phyloP scores from a whole-genome alignment of 2,113 vertebrate species.

The Thomomys bottae region DNA sequence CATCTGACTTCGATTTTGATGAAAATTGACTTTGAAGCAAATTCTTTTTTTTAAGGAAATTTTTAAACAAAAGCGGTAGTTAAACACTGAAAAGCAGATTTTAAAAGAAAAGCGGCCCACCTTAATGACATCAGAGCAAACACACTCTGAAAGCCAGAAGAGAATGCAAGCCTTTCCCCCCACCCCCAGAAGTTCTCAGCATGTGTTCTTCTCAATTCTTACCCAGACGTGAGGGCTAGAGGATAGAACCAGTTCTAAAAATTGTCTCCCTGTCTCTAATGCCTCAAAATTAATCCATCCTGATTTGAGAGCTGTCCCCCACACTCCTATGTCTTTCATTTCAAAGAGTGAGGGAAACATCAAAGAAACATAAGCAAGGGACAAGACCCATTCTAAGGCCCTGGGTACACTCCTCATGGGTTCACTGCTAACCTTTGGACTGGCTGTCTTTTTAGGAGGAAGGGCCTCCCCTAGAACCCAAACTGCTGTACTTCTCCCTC shows the following conservation, averaged over 20 bases:
- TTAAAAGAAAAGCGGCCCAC: neutral
- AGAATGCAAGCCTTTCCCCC: neutral
- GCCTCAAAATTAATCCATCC: neutral
- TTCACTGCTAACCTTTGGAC: neutral
- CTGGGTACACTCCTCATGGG: neutral
- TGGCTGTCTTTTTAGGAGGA: neutral
- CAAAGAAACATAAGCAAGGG: neutral
- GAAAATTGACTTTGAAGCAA: neutral
- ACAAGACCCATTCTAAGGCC: neutral
- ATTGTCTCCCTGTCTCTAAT: neutral
- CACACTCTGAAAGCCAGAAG: neutral
- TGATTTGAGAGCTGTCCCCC: neutral
- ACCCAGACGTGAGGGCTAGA: no score
- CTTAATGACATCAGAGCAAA: neutral
- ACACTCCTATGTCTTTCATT: neutral
- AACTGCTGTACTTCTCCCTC: constrained; percentile 51
- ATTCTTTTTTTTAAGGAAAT: no score
- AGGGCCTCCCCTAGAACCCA: neutral
- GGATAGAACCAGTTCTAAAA: neutral
- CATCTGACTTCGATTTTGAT: constrained; percentile 1
- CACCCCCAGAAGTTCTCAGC: neutral
- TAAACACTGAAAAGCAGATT: neutral
- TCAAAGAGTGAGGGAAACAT: neutral
- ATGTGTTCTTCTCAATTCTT: neutral
- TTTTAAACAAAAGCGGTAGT: neutral